phyloP scores from a whole-genome alignment of 2,797 vertebrate species.

The Megalops cyprinoides region DNA sequence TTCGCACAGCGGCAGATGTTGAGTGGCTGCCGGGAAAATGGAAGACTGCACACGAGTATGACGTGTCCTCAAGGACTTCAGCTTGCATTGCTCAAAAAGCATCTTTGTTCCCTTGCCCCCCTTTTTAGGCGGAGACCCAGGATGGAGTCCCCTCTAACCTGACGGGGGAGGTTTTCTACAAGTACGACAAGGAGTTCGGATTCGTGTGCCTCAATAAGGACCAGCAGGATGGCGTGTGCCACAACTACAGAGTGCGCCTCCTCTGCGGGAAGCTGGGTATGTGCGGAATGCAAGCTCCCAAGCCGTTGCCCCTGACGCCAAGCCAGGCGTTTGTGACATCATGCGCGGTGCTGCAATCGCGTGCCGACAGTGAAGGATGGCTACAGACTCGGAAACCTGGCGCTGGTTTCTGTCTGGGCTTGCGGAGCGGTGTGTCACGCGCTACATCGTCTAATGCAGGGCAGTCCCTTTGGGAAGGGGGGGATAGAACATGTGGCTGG shows the following conservation, averaged over 20 bases:
- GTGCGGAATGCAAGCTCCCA: constrained; percentile 40
- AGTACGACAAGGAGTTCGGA: constrained; percentile 82
- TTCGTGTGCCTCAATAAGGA: constrained; percentile 86
- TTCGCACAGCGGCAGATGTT: background rate
- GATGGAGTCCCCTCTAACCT: constrained; percentile 77
- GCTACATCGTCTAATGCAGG: background rate
- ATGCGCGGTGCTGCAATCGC: constrained; percentile 17
- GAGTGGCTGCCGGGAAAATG: background rate
- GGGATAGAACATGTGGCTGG: background rate
- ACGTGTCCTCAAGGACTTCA: background rate
- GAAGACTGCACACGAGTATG: background rate
- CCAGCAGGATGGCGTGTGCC: constrained; percentile 79
- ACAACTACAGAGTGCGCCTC: constrained; percentile 88
- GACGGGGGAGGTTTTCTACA: constrained; percentile 85
- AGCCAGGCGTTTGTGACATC: background rate
- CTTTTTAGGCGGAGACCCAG: constrained; percentile 76
- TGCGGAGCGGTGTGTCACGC: constrained; percentile 10
- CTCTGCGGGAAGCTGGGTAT: constrained; percentile 90
- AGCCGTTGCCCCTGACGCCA: constrained; percentile 16
- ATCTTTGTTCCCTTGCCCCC: background rate
- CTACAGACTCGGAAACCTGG: background rate
- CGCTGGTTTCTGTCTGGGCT: constrained; percentile 18
- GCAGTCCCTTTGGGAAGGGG: background rate
- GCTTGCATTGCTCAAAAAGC: background rate
- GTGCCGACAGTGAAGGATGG: background rate